Evolutionary conservation across 1,140 invertebrate genomes (phyloP).

Genomic region (Drosophila auraria): DNA sequence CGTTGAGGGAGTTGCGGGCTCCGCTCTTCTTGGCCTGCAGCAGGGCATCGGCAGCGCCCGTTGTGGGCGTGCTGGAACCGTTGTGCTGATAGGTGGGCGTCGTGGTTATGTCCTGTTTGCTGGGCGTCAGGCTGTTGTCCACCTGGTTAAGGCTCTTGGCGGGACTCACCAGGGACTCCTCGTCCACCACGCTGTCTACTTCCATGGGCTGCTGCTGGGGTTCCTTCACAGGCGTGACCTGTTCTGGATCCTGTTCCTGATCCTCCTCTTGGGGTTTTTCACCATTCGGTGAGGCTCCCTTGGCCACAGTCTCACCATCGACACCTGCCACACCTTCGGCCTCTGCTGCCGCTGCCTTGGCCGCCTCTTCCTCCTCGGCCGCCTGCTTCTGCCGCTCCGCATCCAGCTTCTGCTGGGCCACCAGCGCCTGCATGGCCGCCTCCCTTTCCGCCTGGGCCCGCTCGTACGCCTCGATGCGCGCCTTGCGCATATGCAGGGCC

Average conservation of each 20-base stretch:
- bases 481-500: slow-evolving; percentile 91
- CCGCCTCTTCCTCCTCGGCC: slow-evolving; percentile 15
- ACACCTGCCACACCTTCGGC: neutral
- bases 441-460: slow-evolving; percentile 86
- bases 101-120: slow-evolving; percentile 50
- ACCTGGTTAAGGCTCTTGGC: slow-evolving; percentile 42
- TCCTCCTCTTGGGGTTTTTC: slow-evolving; percentile 16
- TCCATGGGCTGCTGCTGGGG: slow-evolving; percentile 54
- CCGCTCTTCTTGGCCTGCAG: slow-evolving; percentile 76
- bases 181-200: slow-evolving; percentile 45
- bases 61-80: slow-evolving; percentile 40
- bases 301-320: neutral
- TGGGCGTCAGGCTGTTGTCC: slow-evolving; percentile 42
- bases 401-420: slow-evolving; percentile 75
- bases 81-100: slow-evolving; percentile 75
- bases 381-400: slow-evolving; percentile 62
- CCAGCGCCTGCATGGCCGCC: slow-evolving; percentile 74
- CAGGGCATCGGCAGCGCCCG: slow-evolving; percentile 32
- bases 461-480: slow-evolving; percentile 90
- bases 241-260: slow-evolving; percentile 12
- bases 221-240: slow-evolving; percentile 19
- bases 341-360: slow-evolving; percentile 3
- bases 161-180: slow-evolving; percentile 52
- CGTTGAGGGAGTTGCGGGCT: slow-evolving; percentile 68
- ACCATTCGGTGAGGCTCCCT: slow-evolving; percentile 12